Conservation (phyloP, 2,888 invertebrate genomes). For the Lepas anatifera region DNA sequence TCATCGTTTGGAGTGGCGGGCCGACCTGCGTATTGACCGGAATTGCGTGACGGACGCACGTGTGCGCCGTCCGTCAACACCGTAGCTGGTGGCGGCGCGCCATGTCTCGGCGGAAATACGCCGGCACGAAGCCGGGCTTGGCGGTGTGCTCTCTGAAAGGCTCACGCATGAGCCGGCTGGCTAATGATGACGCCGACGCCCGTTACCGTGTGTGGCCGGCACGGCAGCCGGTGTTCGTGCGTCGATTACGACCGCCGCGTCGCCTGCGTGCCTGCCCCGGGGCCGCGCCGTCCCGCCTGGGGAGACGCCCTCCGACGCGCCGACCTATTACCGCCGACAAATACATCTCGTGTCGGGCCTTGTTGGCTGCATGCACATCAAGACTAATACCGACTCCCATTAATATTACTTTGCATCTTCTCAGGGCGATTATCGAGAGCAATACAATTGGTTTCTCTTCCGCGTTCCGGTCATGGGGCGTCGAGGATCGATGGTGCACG, state of each 20-base stretch:
- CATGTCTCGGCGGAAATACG: not conserved
- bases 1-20: too few species aligned
- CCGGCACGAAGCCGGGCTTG: too few species aligned
- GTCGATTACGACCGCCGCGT: not conserved
- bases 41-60: too few species aligned
- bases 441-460: not conserved
- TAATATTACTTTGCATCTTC: not conserved
- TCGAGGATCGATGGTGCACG: not conserved
- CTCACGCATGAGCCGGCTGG: too few species aligned
- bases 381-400: not conserved
- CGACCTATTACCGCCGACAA: not conserved
- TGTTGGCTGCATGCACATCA: not conserved
- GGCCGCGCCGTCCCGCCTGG: not conserved
- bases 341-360: slow-evolving; percentile 1
- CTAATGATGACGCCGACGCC: not conserved
- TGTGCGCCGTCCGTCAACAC: too few species aligned
- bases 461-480: not conserved
- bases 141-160: too few species aligned
- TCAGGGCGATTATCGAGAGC: not conserved
- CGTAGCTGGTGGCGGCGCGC: too few species aligned
- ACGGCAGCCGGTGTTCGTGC: not conserved
- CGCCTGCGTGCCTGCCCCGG: not conserved
- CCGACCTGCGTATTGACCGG: too few species aligned
- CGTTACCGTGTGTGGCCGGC: not conserved
- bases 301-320: not conserved